Evolutionary conservation across 23 tunicate genomes (phyloP), one percentile per base, ranked within the genome.

Genomic region (Ascidia mentula): DNA sequence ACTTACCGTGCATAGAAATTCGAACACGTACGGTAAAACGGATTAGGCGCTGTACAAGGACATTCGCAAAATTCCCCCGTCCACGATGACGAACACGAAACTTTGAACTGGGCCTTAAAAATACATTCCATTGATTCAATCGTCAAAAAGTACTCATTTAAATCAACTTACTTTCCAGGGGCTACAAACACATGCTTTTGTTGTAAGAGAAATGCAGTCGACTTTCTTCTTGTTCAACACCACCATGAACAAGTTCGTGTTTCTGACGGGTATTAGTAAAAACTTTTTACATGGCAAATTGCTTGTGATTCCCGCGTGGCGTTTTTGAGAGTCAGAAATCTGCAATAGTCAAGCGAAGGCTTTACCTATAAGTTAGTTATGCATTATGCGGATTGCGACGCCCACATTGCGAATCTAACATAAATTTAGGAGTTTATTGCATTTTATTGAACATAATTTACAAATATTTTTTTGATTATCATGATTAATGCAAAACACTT

Each of bases 221-320:
- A 53, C 65, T 20, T 53, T 6, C 24, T 53, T 26, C 13, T 53
- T 9, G 7, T 5, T 53, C 13, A 53, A 53, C 22, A 53, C 24
- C 65, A 53, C 65, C 28, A 53, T 53, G 65, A 20, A 53, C 1
- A 53, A 26, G 65, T 53, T 53, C 22, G 65, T 53, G 4, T 26
- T 53, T 5, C 24, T 53, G 7, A 53, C 65, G 2, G 65, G 65
- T 20, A 53, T 53, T 20, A 53, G 22, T 53, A 20, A 28, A 9
- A 53, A 53, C 65, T 53, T 53, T 53, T 53, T 53, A 28, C 65
- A 53, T 3, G 65, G 65, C 65, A 53, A 53, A 28, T 53, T 53
- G 65, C 65, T 28, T 53, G 65, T 53, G 24, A 53, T 53, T 53
- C 28, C 65, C 12, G 65, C 24, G 13, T 53, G 65, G 1, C 65